Evolutionary conservation across 2,113 vertebrate genomes (phyloP).

Genomic region (Anser cygnoides): DNA sequence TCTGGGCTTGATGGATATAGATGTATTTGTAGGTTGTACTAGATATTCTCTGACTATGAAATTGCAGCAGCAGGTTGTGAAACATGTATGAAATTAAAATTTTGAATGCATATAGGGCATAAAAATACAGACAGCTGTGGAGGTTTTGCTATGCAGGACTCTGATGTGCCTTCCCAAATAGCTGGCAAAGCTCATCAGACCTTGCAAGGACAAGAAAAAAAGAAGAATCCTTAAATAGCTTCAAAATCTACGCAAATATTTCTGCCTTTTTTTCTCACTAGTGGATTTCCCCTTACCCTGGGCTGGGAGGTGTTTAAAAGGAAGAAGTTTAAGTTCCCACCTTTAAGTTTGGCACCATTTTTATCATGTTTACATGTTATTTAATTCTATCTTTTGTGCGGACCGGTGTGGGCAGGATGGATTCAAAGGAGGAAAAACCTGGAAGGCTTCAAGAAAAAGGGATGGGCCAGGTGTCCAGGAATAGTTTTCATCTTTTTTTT

Average conservation of each 20-base stretch:
- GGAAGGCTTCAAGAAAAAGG: slow-evolving; percentile 9
- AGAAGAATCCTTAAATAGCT: slow-evolving; percentile 13
- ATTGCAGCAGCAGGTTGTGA: slow-evolving; percentile 14
- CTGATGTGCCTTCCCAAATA: slow-evolving; percentile 41
- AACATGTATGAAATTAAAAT: slow-evolving; percentile 62
- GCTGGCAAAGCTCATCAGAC: slow-evolving; percentile 61
- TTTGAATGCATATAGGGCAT: slow-evolving; percentile 51
- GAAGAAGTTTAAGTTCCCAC: slow-evolving; percentile 35
- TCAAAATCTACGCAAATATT: slow-evolving; percentile 56
- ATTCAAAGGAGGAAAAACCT: slow-evolving; percentile 31
- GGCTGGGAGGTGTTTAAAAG: background rate
- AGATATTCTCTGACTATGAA: slow-evolving; percentile 29
- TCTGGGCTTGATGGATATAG: background rate
- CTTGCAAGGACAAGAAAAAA: background rate
- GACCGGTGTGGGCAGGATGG: background rate
- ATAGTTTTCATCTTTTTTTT: background rate
- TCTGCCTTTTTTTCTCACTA: background rate
- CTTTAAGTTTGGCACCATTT: slow-evolving; percentile 30
- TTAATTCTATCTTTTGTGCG: slow-evolving; percentile 21
- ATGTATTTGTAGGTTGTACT: background rate
- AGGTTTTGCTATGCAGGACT: slow-evolving; percentile 34
- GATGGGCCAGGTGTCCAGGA: slow-evolving; percentile 5
- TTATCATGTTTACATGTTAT: slow-evolving; percentile 27
- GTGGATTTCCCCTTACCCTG: slow-evolving; percentile 13
- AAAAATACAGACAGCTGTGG: background rate